These are phyloP conservation scores for Eolophus roseicapilla DNA, from an alignment of 2,113 vertebrate genomes.

Conservation along the genomic window DNA sequence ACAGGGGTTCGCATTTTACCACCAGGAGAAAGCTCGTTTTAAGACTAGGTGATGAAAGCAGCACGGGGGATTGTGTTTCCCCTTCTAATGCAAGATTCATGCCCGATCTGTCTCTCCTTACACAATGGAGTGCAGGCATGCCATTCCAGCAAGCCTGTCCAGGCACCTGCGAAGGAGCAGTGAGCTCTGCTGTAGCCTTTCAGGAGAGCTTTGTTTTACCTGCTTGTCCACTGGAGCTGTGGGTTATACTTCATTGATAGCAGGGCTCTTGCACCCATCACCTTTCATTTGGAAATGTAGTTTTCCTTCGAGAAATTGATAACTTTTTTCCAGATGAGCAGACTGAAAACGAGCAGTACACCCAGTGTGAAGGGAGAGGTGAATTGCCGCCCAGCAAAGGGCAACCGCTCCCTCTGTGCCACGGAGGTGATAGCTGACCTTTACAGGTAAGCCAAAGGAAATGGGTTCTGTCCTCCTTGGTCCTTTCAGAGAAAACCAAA, in stretches of 20 bases:
- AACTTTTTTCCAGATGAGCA: not conserved
- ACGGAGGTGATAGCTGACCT: accelerated
- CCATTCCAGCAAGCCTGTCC: not conserved
- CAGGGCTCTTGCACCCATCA: not conserved
- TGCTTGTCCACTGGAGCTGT: not conserved
- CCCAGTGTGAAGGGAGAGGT: not conserved
- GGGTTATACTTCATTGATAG: not conserved
- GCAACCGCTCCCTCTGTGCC: not conserved
- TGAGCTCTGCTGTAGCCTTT: not conserved
- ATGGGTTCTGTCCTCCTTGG: not conserved
- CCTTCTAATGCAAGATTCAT: conserved; percentile 67
- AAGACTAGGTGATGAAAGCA: conserved; percentile 41
- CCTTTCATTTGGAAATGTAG: not conserved
- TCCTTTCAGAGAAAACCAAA: not conserved
- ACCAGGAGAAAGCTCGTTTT: conserved; percentile 3
- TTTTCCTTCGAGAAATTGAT: not conserved
- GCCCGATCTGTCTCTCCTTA: conserved; percentile 48
- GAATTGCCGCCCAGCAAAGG: not conserved
- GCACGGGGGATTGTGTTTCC: not conserved
- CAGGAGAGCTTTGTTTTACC: not conserved
- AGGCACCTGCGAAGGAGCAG: not conserved
- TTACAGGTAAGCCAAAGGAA: not conserved
- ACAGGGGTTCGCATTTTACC: not conserved
- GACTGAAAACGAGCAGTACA: not conserved
- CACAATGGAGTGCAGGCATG: not conserved